Base-by-base conservation (phyloP, 2,113 vertebrate genomes). In the Amphilophus citrinellus region DNA sequence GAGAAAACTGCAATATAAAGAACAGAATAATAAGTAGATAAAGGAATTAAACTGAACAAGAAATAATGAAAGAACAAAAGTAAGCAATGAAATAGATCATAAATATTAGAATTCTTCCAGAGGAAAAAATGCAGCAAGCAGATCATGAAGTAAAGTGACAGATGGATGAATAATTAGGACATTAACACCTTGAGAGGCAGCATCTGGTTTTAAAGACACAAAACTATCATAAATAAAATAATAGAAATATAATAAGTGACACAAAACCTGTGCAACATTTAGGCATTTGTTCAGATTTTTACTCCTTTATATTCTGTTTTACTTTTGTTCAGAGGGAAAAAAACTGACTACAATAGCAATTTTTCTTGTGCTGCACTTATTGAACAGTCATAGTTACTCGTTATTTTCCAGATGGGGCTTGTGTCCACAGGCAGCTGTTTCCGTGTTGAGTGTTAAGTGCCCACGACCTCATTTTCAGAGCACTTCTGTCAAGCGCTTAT, bases 321-420 rank as follows among this genome's bases (percentile, higher is more conserved):
- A 71, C 24, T 71, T 22, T 27, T n/a, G 66, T 73, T 18, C 44
- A 32, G 24, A 53, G 15, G 32, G 20, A 73, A 53, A 2, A 2
- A 73, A 17, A 53, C 66, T 13, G 66, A 20, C 24, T 11, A 53
- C 44, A 53, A 8, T 11, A 73, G 27, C 47, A 32, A 18, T 32
- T 73, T 73, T 73, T 73, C 47, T 32, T 73, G 66, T 53, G 47
- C 27, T 73, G 17, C 47, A 73, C 47, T 53, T 73, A 30, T 73
- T 73, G 47, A 53, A 53, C 66, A 53, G 42, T 18, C 56, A 58
- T 58, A 58, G 20, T 58, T 57, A 57, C 20, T 57, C 9, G 17
- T 53, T 73, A 50, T 73, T 53, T 73, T 53, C 10, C 66, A 53
- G 24, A 53, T 73, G 66, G 44, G 66, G 44, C 27, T 73, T 15